A percentile compares a stretch with the other conserved stretches of the same genome.
Conservation (phyloP, 1,140 invertebrate species). For the Drosophila kanapiae region DNA sequence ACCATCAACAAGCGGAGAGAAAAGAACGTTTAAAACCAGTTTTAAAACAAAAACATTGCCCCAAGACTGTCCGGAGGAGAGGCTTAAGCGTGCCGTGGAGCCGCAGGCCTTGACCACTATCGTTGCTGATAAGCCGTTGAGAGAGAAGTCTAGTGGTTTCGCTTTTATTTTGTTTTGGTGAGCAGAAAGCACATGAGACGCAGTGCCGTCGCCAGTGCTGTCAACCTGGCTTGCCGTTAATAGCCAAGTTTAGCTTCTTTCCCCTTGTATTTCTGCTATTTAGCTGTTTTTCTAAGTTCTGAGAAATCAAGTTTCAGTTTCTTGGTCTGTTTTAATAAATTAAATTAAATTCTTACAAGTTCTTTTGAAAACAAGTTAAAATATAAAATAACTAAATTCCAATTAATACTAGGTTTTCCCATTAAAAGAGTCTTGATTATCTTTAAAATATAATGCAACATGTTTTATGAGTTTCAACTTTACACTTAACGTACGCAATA, state of each 20-base stretch:
- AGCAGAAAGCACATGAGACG: constrained; percentile 49
- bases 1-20: constrained; percentile 16
- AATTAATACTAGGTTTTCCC: neutral
- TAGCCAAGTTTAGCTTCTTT: constrained; percentile 1
- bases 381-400: no score
- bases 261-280: neutral
- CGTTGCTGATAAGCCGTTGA: constrained; percentile 41
- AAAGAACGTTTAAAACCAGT: constrained; percentile 44
- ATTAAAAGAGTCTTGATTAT: neutral
- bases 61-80: constrained; percentile 14
- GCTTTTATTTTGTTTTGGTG: constrained; percentile 58
- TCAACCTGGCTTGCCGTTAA: neutral
- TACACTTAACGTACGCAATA: neutral
- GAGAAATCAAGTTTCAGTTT: neutral
- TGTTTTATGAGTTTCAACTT: neutral
- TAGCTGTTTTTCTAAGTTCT: neutral
- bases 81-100: constrained; percentile 11
- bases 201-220: constrained; percentile 32
- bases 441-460: no score
- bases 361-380: neutral
- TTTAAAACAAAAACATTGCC: constrained; percentile 45
- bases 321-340: neutral
- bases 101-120: constrained; percentile 37
- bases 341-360: neutral
- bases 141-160: constrained; percentile 18